These are phyloP conservation scores for Brassicogethes aeneus DNA, from an alignment of 2,888 invertebrate genomes.

Conservation along the genomic window DNA sequence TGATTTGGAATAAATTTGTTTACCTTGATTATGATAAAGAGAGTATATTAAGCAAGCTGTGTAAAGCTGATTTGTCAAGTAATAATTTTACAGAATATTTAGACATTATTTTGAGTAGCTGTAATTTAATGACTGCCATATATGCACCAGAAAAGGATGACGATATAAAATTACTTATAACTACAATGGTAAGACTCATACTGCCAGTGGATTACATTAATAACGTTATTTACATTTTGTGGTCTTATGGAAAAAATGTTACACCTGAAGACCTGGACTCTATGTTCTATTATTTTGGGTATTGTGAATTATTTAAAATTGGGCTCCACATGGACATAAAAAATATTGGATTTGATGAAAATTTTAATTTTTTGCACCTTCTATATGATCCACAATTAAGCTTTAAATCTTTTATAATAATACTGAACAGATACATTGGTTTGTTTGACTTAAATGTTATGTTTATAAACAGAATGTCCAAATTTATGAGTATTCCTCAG, in stretches of 20 bases:
- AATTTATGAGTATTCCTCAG: background rate
- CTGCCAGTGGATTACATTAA: no score
- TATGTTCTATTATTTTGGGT: constrained; percentile 16
- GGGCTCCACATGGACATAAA: constrained; percentile 18
- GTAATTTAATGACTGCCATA: constrained; percentile 18
- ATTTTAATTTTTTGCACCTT: constrained; percentile 1
- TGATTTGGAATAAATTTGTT: constrained; percentile 18
- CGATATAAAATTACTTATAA: no score
- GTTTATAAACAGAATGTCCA: background rate
- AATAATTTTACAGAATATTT: constrained; percentile 17
- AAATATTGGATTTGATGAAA: constrained; percentile 11
- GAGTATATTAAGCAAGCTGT: constrained; percentile 10
- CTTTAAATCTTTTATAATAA: background rate
- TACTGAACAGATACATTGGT: background rate
- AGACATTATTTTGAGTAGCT: constrained; percentile 20
- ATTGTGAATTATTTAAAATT: constrained; percentile 16
- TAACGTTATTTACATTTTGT: constrained; percentile 16
- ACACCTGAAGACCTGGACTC: constrained; percentile 11
- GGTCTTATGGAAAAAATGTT: constrained; percentile 13
- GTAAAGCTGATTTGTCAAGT: constrained; percentile 10
- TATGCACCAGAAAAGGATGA: no score
- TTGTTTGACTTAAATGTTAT: constrained; percentile 1
- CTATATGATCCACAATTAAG: background rate
- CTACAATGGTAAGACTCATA: no score
- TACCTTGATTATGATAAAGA: constrained; percentile 12